phyloP scores from a whole-genome alignment of 2,113 vertebrate species.

The Bolborhynchus lineola region DNA sequence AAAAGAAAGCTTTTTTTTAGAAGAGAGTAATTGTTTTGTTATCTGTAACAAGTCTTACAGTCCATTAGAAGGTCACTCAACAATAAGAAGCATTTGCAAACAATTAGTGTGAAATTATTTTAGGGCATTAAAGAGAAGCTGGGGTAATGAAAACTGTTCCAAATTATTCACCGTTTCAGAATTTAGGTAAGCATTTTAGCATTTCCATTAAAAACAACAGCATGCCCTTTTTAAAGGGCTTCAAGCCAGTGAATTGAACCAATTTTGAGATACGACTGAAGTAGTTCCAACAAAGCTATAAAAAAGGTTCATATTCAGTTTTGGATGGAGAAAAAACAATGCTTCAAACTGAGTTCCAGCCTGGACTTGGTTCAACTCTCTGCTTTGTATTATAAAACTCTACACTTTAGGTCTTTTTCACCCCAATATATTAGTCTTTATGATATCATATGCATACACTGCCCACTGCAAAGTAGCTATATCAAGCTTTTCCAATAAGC shows the following conservation, averaged over 20 bases:
- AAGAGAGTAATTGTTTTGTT: background rate
- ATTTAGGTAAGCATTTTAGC: constrained; percentile 14
- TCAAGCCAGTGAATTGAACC: background rate
- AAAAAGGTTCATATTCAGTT: constrained; percentile 32
- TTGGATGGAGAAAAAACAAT: constrained; percentile 44
- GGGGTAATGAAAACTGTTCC: background rate
- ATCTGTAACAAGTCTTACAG: background rate
- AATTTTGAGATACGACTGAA: constrained; percentile 5
- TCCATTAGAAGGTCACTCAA: background rate
- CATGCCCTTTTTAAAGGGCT: background rate
- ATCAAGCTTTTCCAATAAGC: background rate
- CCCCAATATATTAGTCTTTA: background rate
- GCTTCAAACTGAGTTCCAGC: constrained; percentile 35
- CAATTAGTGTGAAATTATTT: background rate
- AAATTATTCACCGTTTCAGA: background rate
- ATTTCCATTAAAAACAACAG: constrained; percentile 6
- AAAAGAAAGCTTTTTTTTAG: background rate
- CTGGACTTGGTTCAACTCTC: constrained; percentile 16
- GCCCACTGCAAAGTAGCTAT: background rate
- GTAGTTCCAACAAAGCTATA: constrained; percentile 12
- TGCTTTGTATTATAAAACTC: background rate
- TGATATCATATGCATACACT: background rate
- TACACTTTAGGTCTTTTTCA: background rate
- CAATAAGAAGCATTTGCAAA: background rate
- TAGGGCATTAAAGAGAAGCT: background rate